These are phyloP conservation scores for Rhinolophus ferrumequinum DNA, from an alignment of 2,113 vertebrate species.

Conservation along the genomic window DNA sequence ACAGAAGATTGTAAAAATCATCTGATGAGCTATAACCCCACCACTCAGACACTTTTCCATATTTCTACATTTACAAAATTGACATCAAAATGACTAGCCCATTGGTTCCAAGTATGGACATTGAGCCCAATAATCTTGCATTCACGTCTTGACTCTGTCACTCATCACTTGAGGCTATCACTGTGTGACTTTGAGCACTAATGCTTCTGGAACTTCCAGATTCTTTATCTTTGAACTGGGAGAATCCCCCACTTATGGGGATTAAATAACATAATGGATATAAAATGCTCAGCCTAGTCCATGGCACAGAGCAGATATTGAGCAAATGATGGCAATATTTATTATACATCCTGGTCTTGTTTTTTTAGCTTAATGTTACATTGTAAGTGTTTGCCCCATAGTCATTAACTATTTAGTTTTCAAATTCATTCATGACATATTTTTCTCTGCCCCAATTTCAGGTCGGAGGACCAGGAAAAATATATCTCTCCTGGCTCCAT, in stretches of 20 bases:
- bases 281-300: neutral
- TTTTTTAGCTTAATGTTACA: neutral
- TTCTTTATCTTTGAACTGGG: neutral
- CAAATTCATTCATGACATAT: neutral
- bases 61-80: neutral
- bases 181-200: neutral
- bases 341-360: neutral
- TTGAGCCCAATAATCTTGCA: neutral
- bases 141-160: neutral
- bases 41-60: neutral
- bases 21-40: neutral
- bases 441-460: neutral
- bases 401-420: neutral
- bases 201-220: neutral
- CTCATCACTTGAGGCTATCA: neutral
- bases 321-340: neutral
- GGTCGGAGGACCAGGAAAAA: neutral
- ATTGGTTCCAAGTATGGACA: neutral
- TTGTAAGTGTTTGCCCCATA: neutral
- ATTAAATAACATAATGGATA: neutral
- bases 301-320: neutral
- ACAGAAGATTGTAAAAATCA: neutral
- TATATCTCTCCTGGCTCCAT: neutral
- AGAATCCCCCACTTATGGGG: neutral
- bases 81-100: neutral